Conservation (phyloP, 64 coral and sea anemone genomes). For the Anthopleura sola region DNA sequence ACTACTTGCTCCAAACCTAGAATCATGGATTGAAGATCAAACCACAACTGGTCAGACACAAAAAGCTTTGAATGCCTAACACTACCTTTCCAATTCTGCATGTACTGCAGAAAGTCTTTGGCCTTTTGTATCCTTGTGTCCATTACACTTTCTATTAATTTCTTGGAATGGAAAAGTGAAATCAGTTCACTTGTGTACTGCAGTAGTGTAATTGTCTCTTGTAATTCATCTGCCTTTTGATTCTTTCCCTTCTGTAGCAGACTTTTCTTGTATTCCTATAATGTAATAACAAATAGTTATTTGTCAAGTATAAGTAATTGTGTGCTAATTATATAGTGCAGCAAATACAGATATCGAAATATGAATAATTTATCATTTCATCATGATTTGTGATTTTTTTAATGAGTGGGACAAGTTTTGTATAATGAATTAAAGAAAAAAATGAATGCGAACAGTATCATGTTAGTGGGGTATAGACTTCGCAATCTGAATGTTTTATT, state of each 20-base stretch:
- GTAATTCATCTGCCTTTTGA: background rate
- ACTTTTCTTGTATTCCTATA: slow-evolving; percentile 23
- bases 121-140: slow-evolving; percentile 18
- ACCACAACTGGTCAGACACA: slow-evolving; percentile 49
- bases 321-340: too few species aligned
- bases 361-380: too few species aligned
- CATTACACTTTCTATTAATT: background rate
- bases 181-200: slow-evolving; percentile 37
- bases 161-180: slow-evolving; percentile 16
- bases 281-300: background rate
- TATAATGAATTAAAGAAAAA: too few species aligned
- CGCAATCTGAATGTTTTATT: too few species aligned
- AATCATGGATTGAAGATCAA: slow-evolving; percentile 44
- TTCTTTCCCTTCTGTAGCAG: background rate
- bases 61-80: background rate
- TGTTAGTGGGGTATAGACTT: too few species aligned
- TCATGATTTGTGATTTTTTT: too few species aligned
- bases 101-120: slow-evolving; percentile 12
- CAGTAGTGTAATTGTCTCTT: background rate
- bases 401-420: too few species aligned
- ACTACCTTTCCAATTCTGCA: slow-evolving; percentile 22
- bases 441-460: too few species aligned
- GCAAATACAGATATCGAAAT: too few species aligned
- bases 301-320: too few species aligned
- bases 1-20: slow-evolving; percentile 33